phyloP scores from a whole-genome alignment of 2,113 vertebrate species.

The Crotalus horridus region DNA sequence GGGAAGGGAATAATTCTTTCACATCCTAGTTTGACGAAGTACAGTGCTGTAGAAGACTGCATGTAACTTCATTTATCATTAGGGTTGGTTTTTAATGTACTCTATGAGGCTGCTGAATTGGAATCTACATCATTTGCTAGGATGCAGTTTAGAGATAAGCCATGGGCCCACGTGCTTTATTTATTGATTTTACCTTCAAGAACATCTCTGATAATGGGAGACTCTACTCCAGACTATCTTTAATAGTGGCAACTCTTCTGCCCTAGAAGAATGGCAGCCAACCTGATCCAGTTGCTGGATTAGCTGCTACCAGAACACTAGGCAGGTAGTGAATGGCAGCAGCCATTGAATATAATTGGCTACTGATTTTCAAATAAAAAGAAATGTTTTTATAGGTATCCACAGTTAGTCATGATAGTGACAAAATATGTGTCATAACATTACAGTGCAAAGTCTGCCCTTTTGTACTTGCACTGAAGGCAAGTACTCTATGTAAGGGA shows the following conservation, averaged over 20 bases:
- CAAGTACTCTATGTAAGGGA: background rate
- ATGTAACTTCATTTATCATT: background rate
- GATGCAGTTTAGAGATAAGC: background rate
- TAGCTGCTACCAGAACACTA: background rate
- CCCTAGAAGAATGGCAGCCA: background rate
- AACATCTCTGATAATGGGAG: too few relatives aligned
- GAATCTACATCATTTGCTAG: background rate
- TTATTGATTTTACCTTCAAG: background rate
- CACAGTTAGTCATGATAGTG: background rate
- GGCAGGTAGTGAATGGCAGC: background rate
- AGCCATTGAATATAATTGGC: background rate
- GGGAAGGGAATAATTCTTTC: background rate
- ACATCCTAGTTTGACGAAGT: background rate
- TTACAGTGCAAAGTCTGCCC: background rate
- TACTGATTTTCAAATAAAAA: background rate
- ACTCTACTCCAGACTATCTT: background rate
- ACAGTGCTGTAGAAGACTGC: background rate
- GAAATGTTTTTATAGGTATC: background rate
- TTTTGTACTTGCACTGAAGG: background rate
- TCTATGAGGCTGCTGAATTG: background rate
- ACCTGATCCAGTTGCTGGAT: background rate
- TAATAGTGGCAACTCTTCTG: background rate
- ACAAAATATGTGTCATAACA: background rate
- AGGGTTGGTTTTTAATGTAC: background rate
- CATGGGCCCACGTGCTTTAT: background rate